Base-by-base conservation (phyloP, 2,888 invertebrate species). In the Apamea crenata region DNA sequence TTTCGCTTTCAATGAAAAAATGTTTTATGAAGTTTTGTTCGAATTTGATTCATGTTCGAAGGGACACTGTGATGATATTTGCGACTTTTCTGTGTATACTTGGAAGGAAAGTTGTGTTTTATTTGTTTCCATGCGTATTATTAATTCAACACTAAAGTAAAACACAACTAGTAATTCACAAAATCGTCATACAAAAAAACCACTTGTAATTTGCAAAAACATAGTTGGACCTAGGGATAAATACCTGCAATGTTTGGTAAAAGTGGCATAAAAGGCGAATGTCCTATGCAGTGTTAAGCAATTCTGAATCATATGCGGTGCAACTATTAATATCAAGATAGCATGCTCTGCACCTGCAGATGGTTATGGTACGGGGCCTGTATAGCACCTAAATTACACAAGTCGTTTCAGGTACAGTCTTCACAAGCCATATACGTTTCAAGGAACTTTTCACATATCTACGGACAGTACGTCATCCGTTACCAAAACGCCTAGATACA, bases 1-100 rank as follows among this genome's bases (percentile, higher is more conserved):
- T 65, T 74, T 53, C 25, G 68, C n/a, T 74, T 87, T 84, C 61
- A 80, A 29, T 75, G 63, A 74, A 77, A 77, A 84, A 69, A n/a
- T 50, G 29, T 66, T 84, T 79, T 36, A 53, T 67, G 40, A 71
- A 36, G 68, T 77, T 69, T 50, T 65, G n/a, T 65, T 66, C 16
- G 59, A 36, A 68, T 71, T 80, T 72, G 32, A 74, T 73, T 74
- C 47, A 74, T 53, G 8, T 70, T 73, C 71, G 25, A 63, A 53
- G 47, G n/a, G 70, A 61, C 61, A 67, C 12, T 72, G 36, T 47
- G 69, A 18, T 44, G 8, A 66, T 78, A 53, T 72, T 87, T 56
- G 61, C 40, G 5, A 7, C 3, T 16, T n/a, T 53, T 77, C 7
- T 29, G 29, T 7, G 14, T 40, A 56, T 18, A 32, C 47, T 66